Conservation (phyloP, 2,888 invertebrate genomes). For the Phlogophora meticulosa region DNA sequence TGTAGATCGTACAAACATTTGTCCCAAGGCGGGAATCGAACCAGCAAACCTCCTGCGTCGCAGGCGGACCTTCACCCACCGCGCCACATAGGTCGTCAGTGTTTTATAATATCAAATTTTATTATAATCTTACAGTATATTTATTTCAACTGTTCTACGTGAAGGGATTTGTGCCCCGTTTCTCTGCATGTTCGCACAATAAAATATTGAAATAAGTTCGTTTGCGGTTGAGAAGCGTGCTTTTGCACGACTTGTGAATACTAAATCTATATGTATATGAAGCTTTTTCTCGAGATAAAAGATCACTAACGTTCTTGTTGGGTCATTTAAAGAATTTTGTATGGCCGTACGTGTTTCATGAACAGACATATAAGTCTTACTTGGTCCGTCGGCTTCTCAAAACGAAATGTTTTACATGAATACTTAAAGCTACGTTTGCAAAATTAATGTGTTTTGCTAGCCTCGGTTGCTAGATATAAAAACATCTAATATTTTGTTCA, state of each 20-base stretch:
- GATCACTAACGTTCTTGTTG: slow-evolving; percentile 17
- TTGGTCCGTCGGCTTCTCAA: neutral
- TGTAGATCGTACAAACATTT: too few species aligned
- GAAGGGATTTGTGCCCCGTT: slow-evolving; percentile 33
- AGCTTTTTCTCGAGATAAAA: neutral
- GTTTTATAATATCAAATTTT: slow-evolving; percentile 53
- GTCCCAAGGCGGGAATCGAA: too few species aligned
- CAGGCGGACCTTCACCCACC: too few species aligned
- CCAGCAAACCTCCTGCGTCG: too few species aligned
- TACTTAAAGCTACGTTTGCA: neutral
- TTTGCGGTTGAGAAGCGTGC: slow-evolving; percentile 10
- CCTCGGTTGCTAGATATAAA: slow-evolving; percentile 22
- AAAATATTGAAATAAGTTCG: slow-evolving; percentile 57
- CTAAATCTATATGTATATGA: slow-evolving; percentile 1
- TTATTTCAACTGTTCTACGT: slow-evolving; percentile 51
- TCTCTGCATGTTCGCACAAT: slow-evolving; percentile 40
- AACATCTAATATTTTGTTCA: slow-evolving; percentile 15
- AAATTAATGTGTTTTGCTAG: slow-evolving; percentile 16
- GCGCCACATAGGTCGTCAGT: too few species aligned
- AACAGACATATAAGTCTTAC: slow-evolving; percentile 9
- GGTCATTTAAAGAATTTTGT: slow-evolving; percentile 1
- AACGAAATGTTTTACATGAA: slow-evolving; percentile 1
- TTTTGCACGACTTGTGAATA: slow-evolving; percentile 42
- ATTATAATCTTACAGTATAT: slow-evolving; percentile 53
- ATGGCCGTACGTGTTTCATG: slow-evolving; percentile 5